Percentiles rank a stretch among this genome's conserved stretches.
Evolutionary conservation across 2,888 invertebrate genomes (phyloP).

Genomic region (Esperia sulphurella): DNA sequence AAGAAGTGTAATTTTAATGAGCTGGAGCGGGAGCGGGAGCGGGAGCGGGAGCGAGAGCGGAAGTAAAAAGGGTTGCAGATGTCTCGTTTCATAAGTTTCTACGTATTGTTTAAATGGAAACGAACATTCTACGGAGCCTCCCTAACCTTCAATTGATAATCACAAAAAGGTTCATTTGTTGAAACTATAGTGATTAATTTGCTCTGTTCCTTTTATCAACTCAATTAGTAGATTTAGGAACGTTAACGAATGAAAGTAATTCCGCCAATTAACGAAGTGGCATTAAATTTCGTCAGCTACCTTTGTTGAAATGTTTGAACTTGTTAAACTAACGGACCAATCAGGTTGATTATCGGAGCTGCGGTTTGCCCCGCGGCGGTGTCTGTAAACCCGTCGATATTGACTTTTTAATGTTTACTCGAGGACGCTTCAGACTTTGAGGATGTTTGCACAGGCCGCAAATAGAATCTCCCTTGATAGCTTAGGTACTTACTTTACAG

Average conservation of each 20-base stretch:
- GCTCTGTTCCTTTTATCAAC: conserved; percentile 2
- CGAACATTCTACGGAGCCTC: too few relatives aligned
- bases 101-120: too few relatives aligned
- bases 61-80: too few relatives aligned
- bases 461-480: neutral
- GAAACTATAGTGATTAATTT: neutral
- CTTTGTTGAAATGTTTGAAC: conserved; percentile 1
- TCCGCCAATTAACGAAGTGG: conserved; percentile 39
- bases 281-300: conserved; percentile 17
- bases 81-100: too few relatives aligned
- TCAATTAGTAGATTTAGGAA: conserved; percentile 9
- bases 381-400: neutral
- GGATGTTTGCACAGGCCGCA: neutral
- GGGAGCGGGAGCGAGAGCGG: too few relatives aligned
- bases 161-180: neutral
- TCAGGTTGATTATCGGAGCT: conserved; percentile 1
- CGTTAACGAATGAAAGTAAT: conserved; percentile 1
- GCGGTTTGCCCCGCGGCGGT: neutral
- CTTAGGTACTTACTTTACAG: too few relatives aligned
- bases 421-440: neutral
- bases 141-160: too few relatives aligned
- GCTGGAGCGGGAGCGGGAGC: too few relatives aligned
- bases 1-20: too few relatives aligned
- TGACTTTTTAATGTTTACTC: neutral
- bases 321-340: conserved; percentile 2